phyloP scores from a whole-genome alignment of 2,888 invertebrate species.

The Ramazzottius varieornatus region DNA sequence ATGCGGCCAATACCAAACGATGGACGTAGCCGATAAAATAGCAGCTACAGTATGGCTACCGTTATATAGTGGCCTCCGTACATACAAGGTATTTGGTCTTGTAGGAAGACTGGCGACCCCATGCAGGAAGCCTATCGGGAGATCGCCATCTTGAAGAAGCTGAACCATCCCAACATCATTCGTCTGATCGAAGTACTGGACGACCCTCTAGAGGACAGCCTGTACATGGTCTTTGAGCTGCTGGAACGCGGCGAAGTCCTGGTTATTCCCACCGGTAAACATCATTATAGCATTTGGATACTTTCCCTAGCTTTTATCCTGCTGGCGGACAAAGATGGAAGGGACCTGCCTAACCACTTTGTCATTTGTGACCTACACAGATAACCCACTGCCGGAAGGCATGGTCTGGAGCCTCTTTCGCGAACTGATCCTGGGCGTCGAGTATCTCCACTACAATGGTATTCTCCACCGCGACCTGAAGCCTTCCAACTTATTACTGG shows the following conservation, averaged over 20 bases:
- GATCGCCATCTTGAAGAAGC: constrained; percentile 24
- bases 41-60: no score
- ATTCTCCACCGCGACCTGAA: background rate
- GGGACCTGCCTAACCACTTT: background rate
- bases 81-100: no score
- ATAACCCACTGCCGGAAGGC: background rate
- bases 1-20: no score
- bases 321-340: no score
- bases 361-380: background rate
- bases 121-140: constrained; percentile 22
- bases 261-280: background rate
- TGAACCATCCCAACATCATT: constrained; percentile 22
- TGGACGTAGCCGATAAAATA: no score
- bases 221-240: constrained; percentile 4
- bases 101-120: constrained; percentile 13
- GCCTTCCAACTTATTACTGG: background rate
- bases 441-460: background rate
- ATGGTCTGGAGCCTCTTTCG: background rate
- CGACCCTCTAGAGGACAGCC: background rate
- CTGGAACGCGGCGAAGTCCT: constrained; percentile 2
- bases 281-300: no score
- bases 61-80: no score
- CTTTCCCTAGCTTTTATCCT: no score
- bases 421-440: background rate
- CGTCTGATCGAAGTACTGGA: background rate